phyloP scores from a whole-genome alignment of 2,113 vertebrate species.

The Mormoops blainvillei region DNA sequence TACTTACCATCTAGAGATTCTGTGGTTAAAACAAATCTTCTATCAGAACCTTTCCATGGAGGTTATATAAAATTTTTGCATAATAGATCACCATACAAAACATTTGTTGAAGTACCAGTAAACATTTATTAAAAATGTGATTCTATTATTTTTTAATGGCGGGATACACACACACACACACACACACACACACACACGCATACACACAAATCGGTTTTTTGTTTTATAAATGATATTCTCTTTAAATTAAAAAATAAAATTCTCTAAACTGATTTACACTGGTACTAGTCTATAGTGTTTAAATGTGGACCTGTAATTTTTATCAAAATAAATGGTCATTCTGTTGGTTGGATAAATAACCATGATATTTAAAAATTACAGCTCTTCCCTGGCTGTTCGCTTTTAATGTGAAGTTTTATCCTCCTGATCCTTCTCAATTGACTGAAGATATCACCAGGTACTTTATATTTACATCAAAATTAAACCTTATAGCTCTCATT shows the following conservation, averaged over 20 bases:
- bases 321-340: background rate
- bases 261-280: background rate
- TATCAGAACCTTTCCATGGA: background rate
- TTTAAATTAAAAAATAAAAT: background rate
- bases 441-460: constrained; percentile 98
- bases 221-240: background rate
- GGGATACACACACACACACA: no score
- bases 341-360: constrained; percentile 23
- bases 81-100: background rate
- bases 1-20: background rate
- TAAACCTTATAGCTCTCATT: background rate
- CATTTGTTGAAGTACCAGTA: background rate
- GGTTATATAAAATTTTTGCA: background rate
- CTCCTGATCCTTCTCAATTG: constrained; percentile 94
- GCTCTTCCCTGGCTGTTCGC: constrained; percentile 94
- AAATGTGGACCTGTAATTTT: background rate
- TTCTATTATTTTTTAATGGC: background rate
- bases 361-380: constrained; percentile 74
- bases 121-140: constrained; percentile 13
- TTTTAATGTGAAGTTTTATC: constrained; percentile 99
- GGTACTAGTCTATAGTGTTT: background rate
- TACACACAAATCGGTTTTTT: no score
- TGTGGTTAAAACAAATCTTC: background rate
- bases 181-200: no score
- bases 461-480: background rate